These are phyloP conservation scores for Neotoma lepida DNA, from an alignment of 2,113 vertebrate genomes.

Conservation along the genomic window DNA sequence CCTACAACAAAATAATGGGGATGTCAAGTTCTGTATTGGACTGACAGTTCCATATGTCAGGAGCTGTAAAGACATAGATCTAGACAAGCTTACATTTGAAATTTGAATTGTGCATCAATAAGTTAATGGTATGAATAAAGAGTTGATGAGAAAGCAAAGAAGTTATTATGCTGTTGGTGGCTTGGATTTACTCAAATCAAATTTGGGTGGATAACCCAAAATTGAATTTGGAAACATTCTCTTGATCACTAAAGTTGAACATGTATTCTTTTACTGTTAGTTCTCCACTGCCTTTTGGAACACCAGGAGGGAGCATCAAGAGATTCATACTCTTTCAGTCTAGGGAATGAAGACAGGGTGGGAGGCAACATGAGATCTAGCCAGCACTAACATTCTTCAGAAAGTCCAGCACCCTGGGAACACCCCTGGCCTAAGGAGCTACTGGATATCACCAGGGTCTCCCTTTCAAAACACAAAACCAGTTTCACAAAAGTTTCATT, in stretches of 20 bases:
- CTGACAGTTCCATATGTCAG: constrained; percentile 71
- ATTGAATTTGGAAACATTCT: constrained; percentile 90
- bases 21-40: constrained; percentile 51
- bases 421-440: not conserved
- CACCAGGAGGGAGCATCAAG: not conserved
- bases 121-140: constrained; percentile 80
- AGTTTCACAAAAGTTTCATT: constrained; percentile 33
- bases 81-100: constrained; percentile 84
- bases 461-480: not conserved
- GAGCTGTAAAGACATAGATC: constrained; percentile 77
- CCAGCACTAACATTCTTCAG: not conserved
- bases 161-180: constrained; percentile 73
- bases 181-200: no score
- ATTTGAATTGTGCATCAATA: constrained; percentile 72
- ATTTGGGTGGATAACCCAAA: constrained; percentile 81
- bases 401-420: not conserved
- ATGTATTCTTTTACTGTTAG: constrained; percentile 82
- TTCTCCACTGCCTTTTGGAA: constrained; percentile 23
- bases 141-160: constrained; percentile 75
- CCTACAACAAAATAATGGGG: constrained; percentile 81
- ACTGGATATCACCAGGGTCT: not conserved
- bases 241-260: constrained; percentile 81
- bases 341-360: not conserved
- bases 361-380: not conserved
- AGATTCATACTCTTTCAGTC: not conserved